Conservation (phyloP, 1,140 invertebrate genomes). For the Cydia amplana region DNA sequence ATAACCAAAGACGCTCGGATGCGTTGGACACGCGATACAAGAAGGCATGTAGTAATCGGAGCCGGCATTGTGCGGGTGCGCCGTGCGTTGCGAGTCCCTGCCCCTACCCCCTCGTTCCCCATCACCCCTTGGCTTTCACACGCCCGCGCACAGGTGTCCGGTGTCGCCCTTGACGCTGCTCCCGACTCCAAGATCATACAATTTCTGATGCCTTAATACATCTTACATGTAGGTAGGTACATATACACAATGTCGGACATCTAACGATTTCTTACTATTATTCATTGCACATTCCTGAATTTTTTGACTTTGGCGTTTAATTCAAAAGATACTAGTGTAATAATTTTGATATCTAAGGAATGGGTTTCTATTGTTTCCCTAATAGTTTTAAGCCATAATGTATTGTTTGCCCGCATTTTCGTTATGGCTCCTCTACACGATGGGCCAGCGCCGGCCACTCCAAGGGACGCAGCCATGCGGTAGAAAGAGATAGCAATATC, state of each 20-base stretch:
- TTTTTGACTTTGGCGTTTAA: too few relatives aligned
- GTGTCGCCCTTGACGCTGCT: slow-evolving; percentile 73
- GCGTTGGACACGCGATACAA: slow-evolving; percentile 73
- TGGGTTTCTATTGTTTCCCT: too few relatives aligned
- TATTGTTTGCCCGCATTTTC: too few relatives aligned
- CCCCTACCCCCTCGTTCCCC: slow-evolving; percentile 35
- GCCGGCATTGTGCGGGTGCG: slow-evolving; percentile 72
- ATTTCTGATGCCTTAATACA: background rate
- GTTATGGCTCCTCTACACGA: too few relatives aligned
- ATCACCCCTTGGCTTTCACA: slow-evolving; percentile 63
- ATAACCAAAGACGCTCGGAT: slow-evolving; percentile 65
- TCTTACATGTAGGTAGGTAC: too few relatives aligned
- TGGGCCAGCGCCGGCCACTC: too few relatives aligned
- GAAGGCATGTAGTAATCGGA: slow-evolving; percentile 75
- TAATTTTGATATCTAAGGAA: too few relatives aligned
- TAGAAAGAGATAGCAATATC: too few relatives aligned
- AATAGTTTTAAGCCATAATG: too few relatives aligned
- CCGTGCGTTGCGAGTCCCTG: slow-evolving; percentile 65
- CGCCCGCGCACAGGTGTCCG: slow-evolving; percentile 74
- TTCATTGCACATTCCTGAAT: too few relatives aligned
- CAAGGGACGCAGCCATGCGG: too few relatives aligned
- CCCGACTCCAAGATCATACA: slow-evolving; percentile 61
- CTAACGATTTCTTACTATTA: background rate
- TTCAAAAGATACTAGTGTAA: too few relatives aligned
- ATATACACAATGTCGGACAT: background rate